A percentile compares a stretch with the other conserved stretches of the same genome.
phyloP scores from a whole-genome alignment of 2,888 invertebrate genomes.

The Sceliomorpha sp. region DNA sequence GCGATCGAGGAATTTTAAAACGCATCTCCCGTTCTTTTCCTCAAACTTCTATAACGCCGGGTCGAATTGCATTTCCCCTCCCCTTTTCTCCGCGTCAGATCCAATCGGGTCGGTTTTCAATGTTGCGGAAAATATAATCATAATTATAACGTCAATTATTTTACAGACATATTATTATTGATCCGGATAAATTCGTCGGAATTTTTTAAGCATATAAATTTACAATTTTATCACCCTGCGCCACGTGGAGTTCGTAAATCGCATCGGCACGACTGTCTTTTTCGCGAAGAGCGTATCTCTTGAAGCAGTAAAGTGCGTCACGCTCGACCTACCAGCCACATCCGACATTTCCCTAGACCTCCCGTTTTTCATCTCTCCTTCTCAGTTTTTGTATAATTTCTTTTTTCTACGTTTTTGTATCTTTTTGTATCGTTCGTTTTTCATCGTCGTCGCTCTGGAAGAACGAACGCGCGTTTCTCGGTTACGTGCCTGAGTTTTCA shows the following conservation, averaged over 20 bases:
- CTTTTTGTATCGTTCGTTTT: no score
- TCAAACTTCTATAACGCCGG: no score
- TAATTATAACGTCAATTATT: no score
- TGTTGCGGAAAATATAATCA: no score
- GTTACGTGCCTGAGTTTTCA: constrained; percentile 25
- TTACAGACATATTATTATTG: no score
- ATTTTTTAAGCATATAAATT: constrained; percentile 22
- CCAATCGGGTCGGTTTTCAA: no score
- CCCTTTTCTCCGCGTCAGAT: no score
- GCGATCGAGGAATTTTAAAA: not conserved
- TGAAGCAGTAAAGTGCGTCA: constrained; percentile 39
- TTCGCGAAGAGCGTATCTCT: constrained; percentile 26
- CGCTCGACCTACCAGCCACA: constrained; percentile 23
- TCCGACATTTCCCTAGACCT: constrained; percentile 7
- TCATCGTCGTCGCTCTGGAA: constrained; percentile 14
- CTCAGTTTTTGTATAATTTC: constrained; percentile 7
- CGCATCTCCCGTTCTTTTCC: no score
- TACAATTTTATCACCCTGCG: constrained; percentile 29
- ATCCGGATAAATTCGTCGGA: no score
- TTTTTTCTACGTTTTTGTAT: constrained; percentile 8
- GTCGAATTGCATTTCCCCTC: constrained; percentile 1
- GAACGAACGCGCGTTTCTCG: constrained; percentile 11
- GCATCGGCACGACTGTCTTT: constrained; percentile 39
- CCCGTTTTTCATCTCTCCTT: constrained; percentile 27
- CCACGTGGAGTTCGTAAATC: constrained; percentile 32